Base-by-base conservation (phyloP, 2,797 vertebrate species). In the Acropternis orthonyx region DNA sequence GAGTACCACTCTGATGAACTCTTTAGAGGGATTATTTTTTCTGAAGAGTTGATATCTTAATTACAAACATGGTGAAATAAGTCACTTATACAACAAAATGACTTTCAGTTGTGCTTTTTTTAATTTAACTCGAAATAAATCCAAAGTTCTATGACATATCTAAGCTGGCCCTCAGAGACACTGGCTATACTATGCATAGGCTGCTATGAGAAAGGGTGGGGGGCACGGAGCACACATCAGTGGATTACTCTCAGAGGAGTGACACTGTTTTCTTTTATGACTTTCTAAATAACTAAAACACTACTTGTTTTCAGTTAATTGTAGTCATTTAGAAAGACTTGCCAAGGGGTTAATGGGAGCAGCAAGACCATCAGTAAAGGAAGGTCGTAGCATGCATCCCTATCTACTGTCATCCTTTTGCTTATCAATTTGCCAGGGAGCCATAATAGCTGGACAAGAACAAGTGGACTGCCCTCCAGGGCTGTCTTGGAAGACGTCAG, bases 201-300 rank as follows among this genome's bases (percentile, higher is more conserved):
- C 41, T 92, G 10, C 41, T 93, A 10, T 72, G 36, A 75, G 37
- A 26, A 86, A 77, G 27, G 22, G 8, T 2, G 10, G 22, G 22
- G 21, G 17, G 4, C 11, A 16, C n/a, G 19, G 5, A 20, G 23
- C 19, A 55, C 22, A 34, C 21, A 71, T 30, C 27, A 27, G 8
- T 23, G 46, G 8, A 69, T 41, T 86, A 27, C 39, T 73, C 43
- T 90, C 49, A 62, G 66, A 80, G 26, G 34, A 80, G 48, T 78
- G 17, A 6, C 10, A 32, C 4, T 11, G 12, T 59, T 95, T 94
- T 94, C 14, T 21, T 91, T 49, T 85, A 91, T 73, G 77, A 58
- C 91, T 93, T 89, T 52, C 41, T 87, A 94, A 93, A 82, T 91
- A 92, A 90, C 71, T 72, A 85, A 93, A 56, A 32, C 18, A 4